These are phyloP conservation scores for Crotalus helleri DNA, from an alignment of 2,113 vertebrate species.

Conservation along the genomic window DNA sequence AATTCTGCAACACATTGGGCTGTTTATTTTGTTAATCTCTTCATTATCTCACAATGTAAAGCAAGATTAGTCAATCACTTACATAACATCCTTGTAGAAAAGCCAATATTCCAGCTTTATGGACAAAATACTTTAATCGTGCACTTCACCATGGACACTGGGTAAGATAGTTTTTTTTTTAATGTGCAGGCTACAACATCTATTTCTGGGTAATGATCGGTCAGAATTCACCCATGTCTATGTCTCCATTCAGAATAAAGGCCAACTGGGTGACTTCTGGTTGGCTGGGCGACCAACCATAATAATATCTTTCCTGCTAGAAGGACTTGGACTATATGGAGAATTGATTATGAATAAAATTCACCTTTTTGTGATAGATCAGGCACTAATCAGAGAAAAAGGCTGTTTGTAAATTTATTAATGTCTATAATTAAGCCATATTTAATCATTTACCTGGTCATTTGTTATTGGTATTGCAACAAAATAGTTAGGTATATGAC, in stretches of 20 bases:
- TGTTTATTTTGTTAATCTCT: background rate
- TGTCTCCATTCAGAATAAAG: background rate
- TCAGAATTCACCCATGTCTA: background rate
- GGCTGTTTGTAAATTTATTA: background rate
- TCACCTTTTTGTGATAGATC: background rate
- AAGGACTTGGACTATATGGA: background rate
- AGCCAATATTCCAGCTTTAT: background rate
- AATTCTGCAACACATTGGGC: background rate
- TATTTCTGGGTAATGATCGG: background rate
- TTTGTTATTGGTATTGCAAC: slow-evolving; percentile 56
- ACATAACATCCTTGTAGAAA: background rate
- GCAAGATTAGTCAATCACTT: background rate
- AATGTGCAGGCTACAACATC: background rate
- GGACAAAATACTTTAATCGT: background rate
- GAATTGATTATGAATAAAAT: background rate
- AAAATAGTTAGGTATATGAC: slow-evolving; percentile 57
- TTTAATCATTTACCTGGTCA: slow-evolving; percentile 53
- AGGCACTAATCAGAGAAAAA: background rate
- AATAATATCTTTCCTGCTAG: background rate
- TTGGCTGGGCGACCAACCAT: background rate
- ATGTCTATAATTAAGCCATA: background rate
- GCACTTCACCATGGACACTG: background rate
- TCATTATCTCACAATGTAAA: background rate
- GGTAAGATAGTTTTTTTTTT: background rate
- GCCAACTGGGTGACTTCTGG: background rate